Percentiles rank a stretch among this genome's conserved stretches.
These are phyloP conservation scores for Clanis bilineata DNA, from an alignment of 2,888 invertebrate species.

Conservation along the genomic window DNA sequence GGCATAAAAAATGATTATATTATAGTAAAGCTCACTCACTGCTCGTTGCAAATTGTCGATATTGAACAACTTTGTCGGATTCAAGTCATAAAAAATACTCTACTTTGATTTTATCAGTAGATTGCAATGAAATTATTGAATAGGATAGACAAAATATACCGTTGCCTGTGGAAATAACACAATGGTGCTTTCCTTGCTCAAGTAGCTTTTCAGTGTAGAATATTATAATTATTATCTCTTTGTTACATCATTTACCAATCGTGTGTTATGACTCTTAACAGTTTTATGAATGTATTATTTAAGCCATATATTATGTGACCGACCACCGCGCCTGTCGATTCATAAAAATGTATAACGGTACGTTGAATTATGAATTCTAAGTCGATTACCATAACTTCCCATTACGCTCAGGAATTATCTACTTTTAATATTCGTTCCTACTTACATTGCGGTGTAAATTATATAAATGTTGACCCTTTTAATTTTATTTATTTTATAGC, in stretches of 20 bases:
- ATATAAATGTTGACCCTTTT: neutral
- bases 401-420: conserved; percentile 8
- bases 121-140: too few relatives aligned
- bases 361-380: conserved; percentile 8
- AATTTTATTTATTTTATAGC: conserved; percentile 9
- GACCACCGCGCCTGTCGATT: neutral
- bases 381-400: conserved; percentile 6
- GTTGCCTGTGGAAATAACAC: neutral
- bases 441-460: neutral
- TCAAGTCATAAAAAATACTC: neutral
- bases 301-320: neutral
- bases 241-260: conserved; percentile 1
- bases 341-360: conserved; percentile 11
- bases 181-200: neutral
- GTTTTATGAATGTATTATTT: conserved; percentile 3
- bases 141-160: too few relatives aligned
- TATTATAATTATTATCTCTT: neutral
- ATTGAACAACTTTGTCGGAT: neutral
- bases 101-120: too few relatives aligned
- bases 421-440: conserved; percentile 6
- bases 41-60: neutral
- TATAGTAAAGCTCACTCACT: neutral
- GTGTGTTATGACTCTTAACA: neutral
- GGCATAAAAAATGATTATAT: neutral
- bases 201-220: neutral